These are phyloP conservation scores for Cetonia aurata DNA, from an alignment of 2,888 invertebrate species.

Conservation along the genomic window DNA sequence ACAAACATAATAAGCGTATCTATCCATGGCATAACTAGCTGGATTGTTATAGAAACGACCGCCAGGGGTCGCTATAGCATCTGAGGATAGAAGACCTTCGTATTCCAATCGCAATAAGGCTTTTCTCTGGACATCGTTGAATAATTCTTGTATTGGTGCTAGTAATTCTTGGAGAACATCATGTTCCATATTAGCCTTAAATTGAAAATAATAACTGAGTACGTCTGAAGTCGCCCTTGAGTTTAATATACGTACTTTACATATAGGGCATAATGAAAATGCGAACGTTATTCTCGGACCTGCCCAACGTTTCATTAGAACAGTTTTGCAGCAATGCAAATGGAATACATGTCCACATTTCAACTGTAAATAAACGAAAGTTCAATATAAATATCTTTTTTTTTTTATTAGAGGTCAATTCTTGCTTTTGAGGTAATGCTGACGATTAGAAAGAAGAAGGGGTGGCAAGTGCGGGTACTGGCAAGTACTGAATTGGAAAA, in stretches of 20 bases:
- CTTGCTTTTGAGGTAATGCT: no score
- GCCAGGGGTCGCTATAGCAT: slow-evolving; percentile 75
- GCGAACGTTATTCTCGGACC: slow-evolving; percentile 97
- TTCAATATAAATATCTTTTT: not conserved
- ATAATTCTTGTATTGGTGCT: slow-evolving; percentile 83
- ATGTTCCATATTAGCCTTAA: slow-evolving; percentile 85
- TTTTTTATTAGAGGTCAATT: no score
- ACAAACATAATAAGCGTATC: slow-evolving; percentile 98
- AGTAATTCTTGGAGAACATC: slow-evolving; percentile 82
- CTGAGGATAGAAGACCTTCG: slow-evolving; percentile 87
- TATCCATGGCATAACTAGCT: slow-evolving; percentile 92
- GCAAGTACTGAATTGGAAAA: no score
- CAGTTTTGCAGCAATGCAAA: slow-evolving; percentile 88
- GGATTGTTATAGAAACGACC: slow-evolving; percentile 84
- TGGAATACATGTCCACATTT: slow-evolving; percentile 98
- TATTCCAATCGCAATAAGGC: slow-evolving; percentile 96
- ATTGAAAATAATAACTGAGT: slow-evolving; percentile 38
- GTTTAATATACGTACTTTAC: slow-evolving; percentile 77
- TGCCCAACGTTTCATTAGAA: slow-evolving; percentile 88
- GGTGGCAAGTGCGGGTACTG: no score
- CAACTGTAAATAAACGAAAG: slow-evolving; percentile 69
- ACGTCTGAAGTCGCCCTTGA: slow-evolving; percentile 4
- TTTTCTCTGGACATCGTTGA: slow-evolving; percentile 92
- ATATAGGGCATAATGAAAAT: slow-evolving; percentile 96
- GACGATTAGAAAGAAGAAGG: no score